A percentile compares a stretch with the other conserved stretches of the same genome.
Evolutionary conservation across 1,140 invertebrate genomes (phyloP).

Genomic region (Neocloeon triangulifer): DNA sequence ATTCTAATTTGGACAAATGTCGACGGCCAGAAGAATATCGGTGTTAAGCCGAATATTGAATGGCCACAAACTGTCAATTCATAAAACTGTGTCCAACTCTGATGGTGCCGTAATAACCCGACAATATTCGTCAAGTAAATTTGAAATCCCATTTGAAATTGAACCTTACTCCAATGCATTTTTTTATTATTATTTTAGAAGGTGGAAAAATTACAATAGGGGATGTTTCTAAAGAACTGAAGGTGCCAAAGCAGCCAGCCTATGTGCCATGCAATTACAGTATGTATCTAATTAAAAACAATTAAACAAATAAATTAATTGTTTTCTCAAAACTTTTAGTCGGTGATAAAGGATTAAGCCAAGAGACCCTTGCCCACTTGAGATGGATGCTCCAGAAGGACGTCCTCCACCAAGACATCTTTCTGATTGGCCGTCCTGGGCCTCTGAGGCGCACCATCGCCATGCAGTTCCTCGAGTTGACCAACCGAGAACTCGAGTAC

Average conservation of each 20-base stretch:
- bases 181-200: too few species aligned
- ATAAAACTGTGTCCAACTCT: too few species aligned
- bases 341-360: slow-evolving; percentile 31
- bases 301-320: too few species aligned
- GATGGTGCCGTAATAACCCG: too few species aligned
- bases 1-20: too few species aligned
- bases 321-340: too few species aligned
- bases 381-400: slow-evolving; percentile 93
- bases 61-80: too few species aligned
- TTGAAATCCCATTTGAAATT: too few species aligned
- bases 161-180: too few species aligned
- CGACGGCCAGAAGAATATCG: too few species aligned
- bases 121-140: too few species aligned
- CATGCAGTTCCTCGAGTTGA: slow-evolving; percentile 71
- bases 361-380: slow-evolving; percentile 57
- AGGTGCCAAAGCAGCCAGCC: slow-evolving; percentile 37
- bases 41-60: too few species aligned
- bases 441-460: slow-evolving; percentile 52
- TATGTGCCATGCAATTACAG: slow-evolving; percentile 66
- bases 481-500: slow-evolving; percentile 77
- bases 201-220: slow-evolving; percentile 66
- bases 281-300: slow-evolving; percentile 31
- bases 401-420: slow-evolving; percentile 80
- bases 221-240: slow-evolving; percentile 41
- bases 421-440: slow-evolving; percentile 78